Conservation (phyloP, 2,888 invertebrate species). For the Phyllotreta striolata region DNA sequence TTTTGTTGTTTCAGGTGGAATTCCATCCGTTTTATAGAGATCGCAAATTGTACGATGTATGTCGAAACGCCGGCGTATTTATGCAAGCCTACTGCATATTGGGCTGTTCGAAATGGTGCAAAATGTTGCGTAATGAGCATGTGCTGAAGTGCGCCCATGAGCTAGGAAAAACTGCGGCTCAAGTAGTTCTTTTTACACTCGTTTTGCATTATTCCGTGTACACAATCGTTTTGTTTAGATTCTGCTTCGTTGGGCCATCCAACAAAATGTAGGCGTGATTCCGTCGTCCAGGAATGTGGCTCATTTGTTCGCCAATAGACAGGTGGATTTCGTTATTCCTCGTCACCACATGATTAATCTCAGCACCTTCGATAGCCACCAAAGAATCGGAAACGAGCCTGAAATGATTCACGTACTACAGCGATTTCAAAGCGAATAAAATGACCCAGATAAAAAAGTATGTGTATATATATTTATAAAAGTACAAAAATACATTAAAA, state of each 20-base stretch:
- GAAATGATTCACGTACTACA: too few species aligned
- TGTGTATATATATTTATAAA: too few species aligned
- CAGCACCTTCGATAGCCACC: slow-evolving; percentile 40
- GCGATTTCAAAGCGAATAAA: too few species aligned
- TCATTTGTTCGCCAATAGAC: slow-evolving; percentile 68
- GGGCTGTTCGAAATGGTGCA: slow-evolving; percentile 66
- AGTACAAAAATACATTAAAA: too few species aligned
- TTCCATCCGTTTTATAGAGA: slow-evolving; percentile 80
- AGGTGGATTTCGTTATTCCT: slow-evolving; percentile 67
- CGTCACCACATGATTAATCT: slow-evolving; percentile 64
- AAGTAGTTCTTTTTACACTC: slow-evolving; percentile 54
- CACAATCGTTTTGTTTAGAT: slow-evolving; percentile 56
- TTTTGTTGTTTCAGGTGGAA: slow-evolving; percentile 73
- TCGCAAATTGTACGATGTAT: slow-evolving; percentile 69
- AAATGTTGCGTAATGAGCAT: slow-evolving; percentile 66
- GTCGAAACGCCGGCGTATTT: slow-evolving; percentile 70
- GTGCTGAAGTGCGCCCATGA: slow-evolving; percentile 68
- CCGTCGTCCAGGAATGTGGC: slow-evolving; percentile 68
- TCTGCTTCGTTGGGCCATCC: slow-evolving; percentile 78
- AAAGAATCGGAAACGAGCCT: too few species aligned
- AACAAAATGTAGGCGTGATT: slow-evolving; percentile 74
- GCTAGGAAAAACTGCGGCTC: slow-evolving; percentile 67
- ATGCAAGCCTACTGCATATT: slow-evolving; percentile 83
- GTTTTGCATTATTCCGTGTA: too few species aligned
- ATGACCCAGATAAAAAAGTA: too few species aligned